Evolutionary conservation across 2,113 vertebrate species (phyloP), one percentile per base, ranked within the genome.

Genomic region (Fulica atra): DNA sequence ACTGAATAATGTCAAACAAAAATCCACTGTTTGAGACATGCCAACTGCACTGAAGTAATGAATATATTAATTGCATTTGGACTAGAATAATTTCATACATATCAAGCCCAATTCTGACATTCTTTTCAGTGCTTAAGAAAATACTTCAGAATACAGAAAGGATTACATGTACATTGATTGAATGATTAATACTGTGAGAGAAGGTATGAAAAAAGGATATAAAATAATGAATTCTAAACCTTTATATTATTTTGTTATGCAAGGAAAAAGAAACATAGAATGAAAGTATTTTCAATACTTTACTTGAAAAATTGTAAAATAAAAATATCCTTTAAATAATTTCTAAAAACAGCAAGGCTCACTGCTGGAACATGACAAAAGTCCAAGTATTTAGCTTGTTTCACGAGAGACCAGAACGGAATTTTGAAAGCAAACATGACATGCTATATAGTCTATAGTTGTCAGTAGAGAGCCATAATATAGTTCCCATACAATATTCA

Each of bases 1-100:
- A 73, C 96, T 96, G 94, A 98, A 98, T 98, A 96, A 96, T 96
- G 91, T 97, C 95, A 98, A 98, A 96, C 91, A 97, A 38, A 96
- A 95, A 97, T 97, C 92, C 93, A 88, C 91, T 96, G 91, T 88
- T 84, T 94, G 91, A 95, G 93, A 97, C 79, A 60, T 76, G 82
- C 51, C 96, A 96, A 94, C 53, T 89, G 57, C 86, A 93, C 71
- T 61, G 40, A 68, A 83, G 81, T 95, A 96, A 97, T 97, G 97
- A 93, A 89, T 80, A 81, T 87, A 95, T 91, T 97, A 98, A 98
- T 97, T 98, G 88, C 95, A 96, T 87, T 63, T 48, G 87, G 93
- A 95, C 54, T 94, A 97, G 97, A 98, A 97, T 97, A 46, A 38
- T 87, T 93, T 96, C 54, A 89, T 46, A 33, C 54, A 85, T 72